Conservation (phyloP, 1,140 invertebrate species). For the Calosoma granatense region DNA sequence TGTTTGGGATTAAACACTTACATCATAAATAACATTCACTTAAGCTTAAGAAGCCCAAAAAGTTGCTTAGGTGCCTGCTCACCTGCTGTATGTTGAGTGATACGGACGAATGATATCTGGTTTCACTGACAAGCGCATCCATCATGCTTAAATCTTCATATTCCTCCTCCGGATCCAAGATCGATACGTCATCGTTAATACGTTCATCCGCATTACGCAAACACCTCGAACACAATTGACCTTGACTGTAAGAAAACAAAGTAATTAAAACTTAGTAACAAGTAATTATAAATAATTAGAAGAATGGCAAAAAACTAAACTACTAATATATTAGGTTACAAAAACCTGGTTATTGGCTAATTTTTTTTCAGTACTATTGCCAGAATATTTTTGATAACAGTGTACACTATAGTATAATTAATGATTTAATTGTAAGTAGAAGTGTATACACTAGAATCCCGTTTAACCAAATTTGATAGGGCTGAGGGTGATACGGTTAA, state of each 20-base stretch:
- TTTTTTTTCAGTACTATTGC: no score
- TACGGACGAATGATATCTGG: constrained; percentile 31
- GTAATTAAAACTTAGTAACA: background rate
- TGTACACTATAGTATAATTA: no score
- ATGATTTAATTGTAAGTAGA: no score
- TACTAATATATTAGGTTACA: background rate
- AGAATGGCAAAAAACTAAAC: no score
- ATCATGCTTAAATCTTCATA: constrained; percentile 57
- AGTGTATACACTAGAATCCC: no score
- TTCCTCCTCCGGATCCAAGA: constrained; percentile 58
- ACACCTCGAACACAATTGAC: constrained; percentile 67
- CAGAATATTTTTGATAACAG: no score
- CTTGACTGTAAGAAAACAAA: constrained; percentile 47
- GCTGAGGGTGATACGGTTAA: no score
- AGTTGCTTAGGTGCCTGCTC: constrained; percentile 14
- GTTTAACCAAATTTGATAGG: no score
- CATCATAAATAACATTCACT: constrained; percentile 4
- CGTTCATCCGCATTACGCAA: constrained; percentile 52
- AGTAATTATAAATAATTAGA: no score
- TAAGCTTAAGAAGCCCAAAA: background rate
- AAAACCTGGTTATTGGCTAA: no score
- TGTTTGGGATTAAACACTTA: no score
- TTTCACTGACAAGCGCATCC: constrained; percentile 46
- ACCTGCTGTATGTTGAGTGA: constrained; percentile 30
- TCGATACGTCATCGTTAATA: constrained; percentile 50